Base-by-base conservation (phyloP, 2,888 invertebrate genomes). In the Copidosoma aretas region DNA sequence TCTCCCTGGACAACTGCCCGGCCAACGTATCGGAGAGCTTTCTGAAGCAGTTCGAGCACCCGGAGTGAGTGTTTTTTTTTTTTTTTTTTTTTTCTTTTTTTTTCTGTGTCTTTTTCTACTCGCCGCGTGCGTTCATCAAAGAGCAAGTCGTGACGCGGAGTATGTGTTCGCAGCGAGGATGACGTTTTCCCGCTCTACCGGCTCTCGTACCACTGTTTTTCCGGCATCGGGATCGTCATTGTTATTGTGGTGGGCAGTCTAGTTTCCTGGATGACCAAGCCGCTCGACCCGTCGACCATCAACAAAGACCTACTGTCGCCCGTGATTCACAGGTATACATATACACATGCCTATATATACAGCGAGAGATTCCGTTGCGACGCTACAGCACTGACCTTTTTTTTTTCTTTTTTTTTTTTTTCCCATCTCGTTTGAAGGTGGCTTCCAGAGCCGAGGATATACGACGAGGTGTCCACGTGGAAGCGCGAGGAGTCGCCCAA, bases 201-300 rank as follows among this genome's bases (percentile, higher is more conserved):
- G 14, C 78, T 94, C 56, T 93, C 93, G 0, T 94, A 92, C 82
- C 90, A 93, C 80, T 93, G 93, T 93, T 90, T 93, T 68, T 91
- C 92, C 51, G 91, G 91, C 0, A 85, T 92, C 61, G 93, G 93
- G 0, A 86, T 91, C 0, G 60, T 87, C 0, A 87, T 90, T 0
- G 91, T 91, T 0, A 78, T 93, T 22, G 66, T 88, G 0, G 90
- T 93, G 0, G 94, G 93, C 0, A 85, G 89, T 1, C 75, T 90
- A 19, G 89, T 91, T 41, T 89, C 89, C 70, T 87, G 88, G 74
- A 71, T 88, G 19, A 87, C 88, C 0, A 88, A 88, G 43, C 85
- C 86, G 51, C 84, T 82, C 5, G 84, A 88, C 75, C 75, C 87
- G 15, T 84, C 82, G 59, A 82, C 83, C 14, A 79, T 89, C n/a